These are phyloP conservation scores for Ascidia mentula DNA, from an alignment of 23 tunicate species.

Conservation along the genomic window DNA sequence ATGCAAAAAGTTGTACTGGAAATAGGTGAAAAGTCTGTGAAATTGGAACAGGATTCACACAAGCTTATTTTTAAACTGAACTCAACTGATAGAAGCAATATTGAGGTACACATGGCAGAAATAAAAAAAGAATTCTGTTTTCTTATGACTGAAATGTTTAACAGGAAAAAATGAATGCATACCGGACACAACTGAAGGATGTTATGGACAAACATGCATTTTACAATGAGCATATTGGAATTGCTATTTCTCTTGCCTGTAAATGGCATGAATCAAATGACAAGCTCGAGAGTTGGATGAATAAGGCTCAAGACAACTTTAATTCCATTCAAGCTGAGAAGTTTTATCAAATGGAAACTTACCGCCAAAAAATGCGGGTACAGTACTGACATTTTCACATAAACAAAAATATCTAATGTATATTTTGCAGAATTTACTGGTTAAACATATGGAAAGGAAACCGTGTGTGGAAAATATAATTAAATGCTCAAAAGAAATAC, in stretches of 20 bases:
- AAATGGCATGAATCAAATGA: conserved; percentile 12
- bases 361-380: not conserved
- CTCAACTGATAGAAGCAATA: not conserved
- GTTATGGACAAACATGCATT: not conserved
- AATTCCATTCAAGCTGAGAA: not conserved
- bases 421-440: not conserved
- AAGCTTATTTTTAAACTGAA: not conserved
- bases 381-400: not conserved
- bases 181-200: not conserved
- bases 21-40: not conserved
- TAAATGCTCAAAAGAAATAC: not conserved
- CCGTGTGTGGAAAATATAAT: not conserved
- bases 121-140: too few relatives aligned
- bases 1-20: not conserved
- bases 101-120: too few relatives aligned
- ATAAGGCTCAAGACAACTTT: not conserved
- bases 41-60: not conserved
- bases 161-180: not conserved
- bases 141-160: too few relatives aligned
- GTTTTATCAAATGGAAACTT: not conserved
- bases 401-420: not conserved
- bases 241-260: conserved; percentile 9
- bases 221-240: not conserved
- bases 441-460: not conserved
- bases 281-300: not conserved